These are phyloP conservation scores for Circaetus gallicus DNA, from an alignment of 2,113 vertebrate genomes.

Conservation along the genomic window DNA sequence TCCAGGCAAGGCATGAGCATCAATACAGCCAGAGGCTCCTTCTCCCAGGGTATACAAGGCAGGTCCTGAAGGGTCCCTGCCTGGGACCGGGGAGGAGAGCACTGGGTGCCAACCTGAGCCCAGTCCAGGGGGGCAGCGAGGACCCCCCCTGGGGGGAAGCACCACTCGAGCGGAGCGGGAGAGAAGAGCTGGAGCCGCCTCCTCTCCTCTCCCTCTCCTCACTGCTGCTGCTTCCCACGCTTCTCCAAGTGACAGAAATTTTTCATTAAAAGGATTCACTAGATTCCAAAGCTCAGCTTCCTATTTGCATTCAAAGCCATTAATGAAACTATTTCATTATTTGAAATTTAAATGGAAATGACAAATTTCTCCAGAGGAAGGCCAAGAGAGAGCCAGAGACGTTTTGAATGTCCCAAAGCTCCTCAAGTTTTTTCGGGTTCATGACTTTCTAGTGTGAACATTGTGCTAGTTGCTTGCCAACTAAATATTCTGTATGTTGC, in stretches of 20 bases:
- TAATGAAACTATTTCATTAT: neutral
- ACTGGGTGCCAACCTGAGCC: neutral
- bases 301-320: neutral
- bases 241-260: neutral
- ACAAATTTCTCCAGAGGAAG: neutral
- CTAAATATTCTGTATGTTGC: conserved; percentile 31
- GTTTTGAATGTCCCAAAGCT: neutral
- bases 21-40: neutral
- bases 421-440: neutral
- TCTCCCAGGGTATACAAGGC: neutral
- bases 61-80: neutral
- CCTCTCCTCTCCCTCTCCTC: neutral
- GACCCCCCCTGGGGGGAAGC: neutral
- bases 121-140: neutral
- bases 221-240: neutral
- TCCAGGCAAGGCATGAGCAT: neutral
- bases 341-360: neutral
- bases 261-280: neutral
- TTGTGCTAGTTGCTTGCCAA: neutral
- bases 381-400: neutral
- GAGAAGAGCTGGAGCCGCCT: rapidly evolving
- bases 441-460: neutral
- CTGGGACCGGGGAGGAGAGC: rapidly evolving
- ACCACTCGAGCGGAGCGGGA: rapidly evolving
- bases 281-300: neutral